Evolutionary conservation across 2,113 vertebrate species (phyloP), one percentile per base, ranked within the genome.

Genomic region (Parus major): DNA sequence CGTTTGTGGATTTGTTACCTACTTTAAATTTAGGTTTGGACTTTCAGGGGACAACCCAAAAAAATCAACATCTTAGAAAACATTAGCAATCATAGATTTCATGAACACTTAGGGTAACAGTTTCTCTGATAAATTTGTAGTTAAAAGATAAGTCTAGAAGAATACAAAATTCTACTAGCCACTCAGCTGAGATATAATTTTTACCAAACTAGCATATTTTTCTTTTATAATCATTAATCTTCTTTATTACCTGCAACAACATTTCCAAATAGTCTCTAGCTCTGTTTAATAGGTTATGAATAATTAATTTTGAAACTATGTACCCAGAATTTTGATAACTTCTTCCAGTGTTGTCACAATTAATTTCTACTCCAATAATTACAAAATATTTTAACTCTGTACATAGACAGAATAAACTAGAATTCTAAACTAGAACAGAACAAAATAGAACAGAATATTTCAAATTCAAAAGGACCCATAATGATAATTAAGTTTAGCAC

Each of bases 1-100:
- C 31, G 25, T 15, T 28, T 22, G 9, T 0, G 2, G 18, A 47
- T 84, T 66, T 82, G 9, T 15, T 68, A 17, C 4, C 0, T 13
- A 29, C 13, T 44, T 79, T 24, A 71, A 41, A 71, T 85, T 53
- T 71, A 9, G 28, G 2, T 50, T 85, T 60, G 4, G 7, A 25
- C 33, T 71, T 90, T 76, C 11, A 47, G 21, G 4, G 3, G 2
- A 56, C 4, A 52, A 41, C 29, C 2, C 4, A 29, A n/a, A 79
- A 66, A 82, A 31, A 47, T 20, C 18, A 64, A 20, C 4, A 56
- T 14, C 1, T 44, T 69, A 36, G 56, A 23, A 78, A 66, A 80
- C 12, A 71, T 12, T 33, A 49, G 2, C 4, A 64, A 24, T 31
- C 31, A 68, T 11, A 61, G 22, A 70, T 82, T 76, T 88, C 6